phyloP scores from a whole-genome alignment of 1,140 invertebrate genomes.

The Asobara japonica region DNA sequence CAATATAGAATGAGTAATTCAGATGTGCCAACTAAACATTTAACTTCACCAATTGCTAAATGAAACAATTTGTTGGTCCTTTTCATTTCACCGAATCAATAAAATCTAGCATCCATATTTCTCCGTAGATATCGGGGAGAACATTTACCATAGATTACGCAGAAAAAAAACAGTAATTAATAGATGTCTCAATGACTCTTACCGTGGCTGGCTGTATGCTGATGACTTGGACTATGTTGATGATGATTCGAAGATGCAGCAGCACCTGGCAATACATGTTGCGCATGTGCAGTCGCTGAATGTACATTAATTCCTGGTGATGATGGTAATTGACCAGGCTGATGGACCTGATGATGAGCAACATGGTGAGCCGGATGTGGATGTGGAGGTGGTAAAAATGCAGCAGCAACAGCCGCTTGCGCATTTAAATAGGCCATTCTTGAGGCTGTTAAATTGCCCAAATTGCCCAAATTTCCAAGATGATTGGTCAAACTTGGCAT shows the following conservation, averaged over 20 bases:
- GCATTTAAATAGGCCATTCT: slow-evolving; percentile 88
- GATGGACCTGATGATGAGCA: slow-evolving; percentile 64
- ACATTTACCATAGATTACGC: no score
- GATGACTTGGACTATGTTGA: slow-evolving; percentile 59
- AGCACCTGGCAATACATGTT: slow-evolving; percentile 61
- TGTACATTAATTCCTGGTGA: slow-evolving; percentile 62
- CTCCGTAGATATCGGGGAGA: no score
- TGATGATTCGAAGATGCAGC: slow-evolving; percentile 59
- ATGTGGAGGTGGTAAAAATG: slow-evolving; percentile 79
- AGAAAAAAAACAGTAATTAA: neutral
- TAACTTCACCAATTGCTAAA: no score
- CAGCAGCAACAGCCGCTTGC: slow-evolving; percentile 86
- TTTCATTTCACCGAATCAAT: no score
- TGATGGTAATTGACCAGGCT: slow-evolving; percentile 58
- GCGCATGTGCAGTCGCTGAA: slow-evolving; percentile 60
- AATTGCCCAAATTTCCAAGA: slow-evolving; percentile 56
- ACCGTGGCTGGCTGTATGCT: slow-evolving; percentile 62
- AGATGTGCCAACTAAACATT: no score
- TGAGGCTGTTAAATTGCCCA: slow-evolving; percentile 71
- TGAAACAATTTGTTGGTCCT: no score
- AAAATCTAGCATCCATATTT: no score
- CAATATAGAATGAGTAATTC: no score
- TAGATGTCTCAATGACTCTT: slow-evolving; percentile 35
- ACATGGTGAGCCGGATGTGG: slow-evolving; percentile 64
- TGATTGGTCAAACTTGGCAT: slow-evolving; percentile 65